Evolutionary conservation across 64 coral and sea anemone species (phyloP).

Genomic region (Stichodactyla helianthus): DNA sequence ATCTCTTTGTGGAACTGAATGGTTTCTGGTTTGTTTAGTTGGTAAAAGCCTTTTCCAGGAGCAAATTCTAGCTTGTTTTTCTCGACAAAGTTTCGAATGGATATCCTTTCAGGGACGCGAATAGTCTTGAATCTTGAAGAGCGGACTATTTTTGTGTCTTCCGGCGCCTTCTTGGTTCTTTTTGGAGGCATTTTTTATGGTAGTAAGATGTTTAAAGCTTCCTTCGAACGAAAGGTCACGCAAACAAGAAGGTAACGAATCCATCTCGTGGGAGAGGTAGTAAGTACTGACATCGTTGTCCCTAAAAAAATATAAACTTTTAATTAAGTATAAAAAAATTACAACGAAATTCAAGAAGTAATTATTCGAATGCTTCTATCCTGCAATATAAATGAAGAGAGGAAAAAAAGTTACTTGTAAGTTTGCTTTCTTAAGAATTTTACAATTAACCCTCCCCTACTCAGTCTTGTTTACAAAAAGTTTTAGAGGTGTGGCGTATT

Average conservation of each 20-base stretch:
- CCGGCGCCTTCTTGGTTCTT: constrained; percentile 39
- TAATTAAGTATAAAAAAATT: not conserved
- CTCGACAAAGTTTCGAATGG: constrained; percentile 77
- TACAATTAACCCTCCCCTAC: not conserved
- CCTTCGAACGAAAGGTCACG: not conserved
- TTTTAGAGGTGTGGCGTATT: not conserved
- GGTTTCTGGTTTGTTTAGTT: constrained; percentile 90
- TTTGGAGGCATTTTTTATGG: constrained; percentile 71
- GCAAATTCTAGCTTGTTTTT: constrained; percentile 86
- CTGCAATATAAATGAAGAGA: too few relatives aligned
- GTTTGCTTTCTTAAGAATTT: not conserved
- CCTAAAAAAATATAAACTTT: not conserved
- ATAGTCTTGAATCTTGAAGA: constrained; percentile 76
- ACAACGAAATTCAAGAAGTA: too few relatives aligned
- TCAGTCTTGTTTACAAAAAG: not conserved
- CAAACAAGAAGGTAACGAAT: not conserved
- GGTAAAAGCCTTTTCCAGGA: constrained; percentile 84
- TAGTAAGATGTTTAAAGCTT: not conserved
- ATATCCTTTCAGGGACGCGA: constrained; percentile 43
- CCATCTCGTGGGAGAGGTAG: not conserved
- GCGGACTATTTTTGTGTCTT: constrained; percentile 39
- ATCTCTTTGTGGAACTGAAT: constrained; percentile 98
- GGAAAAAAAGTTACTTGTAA: too few relatives aligned
- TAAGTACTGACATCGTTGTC: not conserved
- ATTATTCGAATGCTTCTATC: too few relatives aligned